Conservation (phyloP, 2,888 invertebrate species). For the Campoplex capitator region DNA sequence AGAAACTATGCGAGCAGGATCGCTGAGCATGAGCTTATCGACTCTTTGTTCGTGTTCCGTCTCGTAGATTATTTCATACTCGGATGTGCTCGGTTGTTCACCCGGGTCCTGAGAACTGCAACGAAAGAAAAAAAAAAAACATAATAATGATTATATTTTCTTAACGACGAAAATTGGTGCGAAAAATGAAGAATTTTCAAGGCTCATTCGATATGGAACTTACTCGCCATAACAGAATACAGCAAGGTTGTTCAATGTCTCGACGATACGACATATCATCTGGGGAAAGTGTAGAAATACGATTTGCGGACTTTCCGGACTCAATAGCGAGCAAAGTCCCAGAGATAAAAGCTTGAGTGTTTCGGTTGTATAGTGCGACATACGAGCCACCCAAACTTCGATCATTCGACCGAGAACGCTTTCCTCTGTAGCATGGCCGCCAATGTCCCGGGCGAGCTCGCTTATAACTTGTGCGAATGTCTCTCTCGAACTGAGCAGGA, state of each 20-base stretch:
- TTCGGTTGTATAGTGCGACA: constrained; percentile 92
- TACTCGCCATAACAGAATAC: constrained; percentile 89
- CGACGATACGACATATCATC: constrained; percentile 90
- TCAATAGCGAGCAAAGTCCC: constrained; percentile 88
- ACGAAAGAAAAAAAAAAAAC: constrained; percentile 30
- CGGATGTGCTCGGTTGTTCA: constrained; percentile 83
- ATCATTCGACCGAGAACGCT: constrained; percentile 90
- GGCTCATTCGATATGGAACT: constrained; percentile 78
- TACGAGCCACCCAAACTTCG: constrained; percentile 92
- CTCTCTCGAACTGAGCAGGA: constrained; percentile 88
- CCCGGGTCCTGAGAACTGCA: constrained; percentile 84
- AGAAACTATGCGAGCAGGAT: constrained; percentile 93
- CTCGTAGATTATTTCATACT: constrained; percentile 86
- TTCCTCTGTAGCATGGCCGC: constrained; percentile 86
- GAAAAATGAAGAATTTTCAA: background rate
- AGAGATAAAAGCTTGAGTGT: constrained; percentile 93
- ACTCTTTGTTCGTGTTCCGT: constrained; percentile 92
- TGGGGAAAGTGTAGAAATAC: constrained; percentile 90
- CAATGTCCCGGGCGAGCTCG: constrained; percentile 76
- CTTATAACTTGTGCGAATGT: constrained; percentile 80
- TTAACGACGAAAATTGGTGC: background rate
- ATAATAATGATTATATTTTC: background rate
- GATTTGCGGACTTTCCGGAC: constrained; percentile 88
- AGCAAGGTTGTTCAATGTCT: constrained; percentile 92
- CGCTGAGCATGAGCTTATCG: constrained; percentile 88